Conservation (phyloP, 2,888 invertebrate genomes). For the Drosophila macrospina region DNA sequence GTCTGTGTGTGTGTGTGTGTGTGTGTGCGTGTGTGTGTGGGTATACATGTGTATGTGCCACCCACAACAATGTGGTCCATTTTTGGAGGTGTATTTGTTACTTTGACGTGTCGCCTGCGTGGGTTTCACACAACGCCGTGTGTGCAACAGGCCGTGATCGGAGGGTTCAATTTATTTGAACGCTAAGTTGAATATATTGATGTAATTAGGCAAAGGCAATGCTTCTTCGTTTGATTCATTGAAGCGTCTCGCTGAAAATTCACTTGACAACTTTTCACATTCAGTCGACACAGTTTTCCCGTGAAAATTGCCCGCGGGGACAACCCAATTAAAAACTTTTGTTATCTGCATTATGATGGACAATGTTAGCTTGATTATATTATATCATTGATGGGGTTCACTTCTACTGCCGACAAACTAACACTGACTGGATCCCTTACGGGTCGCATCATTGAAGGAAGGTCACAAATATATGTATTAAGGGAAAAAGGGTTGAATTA, state of each 20-base stretch:
- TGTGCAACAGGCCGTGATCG: constrained; percentile 53
- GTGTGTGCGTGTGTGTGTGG: constrained; percentile 13
- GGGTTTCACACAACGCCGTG: constrained; percentile 22
- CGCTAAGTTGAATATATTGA: constrained; percentile 29
- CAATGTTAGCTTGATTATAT: constrained; percentile 69
- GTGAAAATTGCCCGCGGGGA: constrained; percentile 12
- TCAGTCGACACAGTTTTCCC: constrained; percentile 4
- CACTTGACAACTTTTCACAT: constrained; percentile 6
- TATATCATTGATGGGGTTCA: constrained; percentile 2
- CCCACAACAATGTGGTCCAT: neutral
- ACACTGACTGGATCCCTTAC: constrained; percentile 39
- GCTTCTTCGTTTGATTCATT: constrained; percentile 22
- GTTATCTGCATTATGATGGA: constrained; percentile 53
- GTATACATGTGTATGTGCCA: neutral
- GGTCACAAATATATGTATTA: neutral
- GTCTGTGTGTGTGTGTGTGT: constrained; percentile 15
- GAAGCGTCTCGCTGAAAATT: neutral
- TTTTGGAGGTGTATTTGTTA: constrained; percentile 5
- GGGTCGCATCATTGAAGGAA: constrained; percentile 32
- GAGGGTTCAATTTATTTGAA: constrained; percentile 46
- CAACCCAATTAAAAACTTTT: constrained; percentile 79
- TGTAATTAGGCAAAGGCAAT: constrained; percentile 43
- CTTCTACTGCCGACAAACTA: constrained; percentile 21
- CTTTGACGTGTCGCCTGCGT: constrained; percentile 38
- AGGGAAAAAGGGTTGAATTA: constrained; percentile 13